Base-by-base conservation (phyloP, 2,797 vertebrate species). In the Pogoniulus pusillus region DNA sequence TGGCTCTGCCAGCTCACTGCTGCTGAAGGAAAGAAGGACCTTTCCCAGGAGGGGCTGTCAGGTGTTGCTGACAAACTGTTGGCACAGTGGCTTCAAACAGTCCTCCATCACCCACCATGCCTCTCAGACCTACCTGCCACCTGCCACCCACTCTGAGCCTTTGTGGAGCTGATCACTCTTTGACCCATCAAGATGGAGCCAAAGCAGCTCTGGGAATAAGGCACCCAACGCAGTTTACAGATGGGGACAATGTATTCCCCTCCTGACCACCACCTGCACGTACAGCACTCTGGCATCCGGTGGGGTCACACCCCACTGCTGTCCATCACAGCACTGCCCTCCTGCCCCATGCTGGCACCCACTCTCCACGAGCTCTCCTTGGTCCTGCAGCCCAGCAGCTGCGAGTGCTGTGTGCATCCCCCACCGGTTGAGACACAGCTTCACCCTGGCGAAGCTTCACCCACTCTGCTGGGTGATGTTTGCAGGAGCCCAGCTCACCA, bases 141-240 rank as follows among this genome's bases (percentile, higher is more conserved):
- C 41, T 49, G 17, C 20, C 6, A 1, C n/a, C 41, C 30, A 12
- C 10, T n/a, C 7, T 5, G 13, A 84, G 29, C 18, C 11, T 69
- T 58, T 7, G 4, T 1, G 6, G 37, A 63, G 43, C 34, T 2
- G 0, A 22, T 72, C 58, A 14, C 9, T n/a, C 51, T 15, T 85
- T 12, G 4, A 16, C 8, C 30, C 34, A 16, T 9, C 3, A 1
- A 18, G 34, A 51, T 22, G 16, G n/a, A 76, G n/a, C 16, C 24
- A 27, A 55, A 79, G 35, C 13, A 49, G 18, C 27, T 58, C 41
- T 51, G 53, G 37, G 19, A 79, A 79, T 76, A 63, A 58, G 35
- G 35, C 0, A 1, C 5, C 16, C 37, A 62, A 2, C 10, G 4
- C 0, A 0, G 30, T 47, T 54, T 65, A 1, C 4, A 63, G 49